These are phyloP conservation scores for Reticulitermes speratus DNA, from an alignment of 1,140 invertebrate species.

Conservation along the genomic window DNA sequence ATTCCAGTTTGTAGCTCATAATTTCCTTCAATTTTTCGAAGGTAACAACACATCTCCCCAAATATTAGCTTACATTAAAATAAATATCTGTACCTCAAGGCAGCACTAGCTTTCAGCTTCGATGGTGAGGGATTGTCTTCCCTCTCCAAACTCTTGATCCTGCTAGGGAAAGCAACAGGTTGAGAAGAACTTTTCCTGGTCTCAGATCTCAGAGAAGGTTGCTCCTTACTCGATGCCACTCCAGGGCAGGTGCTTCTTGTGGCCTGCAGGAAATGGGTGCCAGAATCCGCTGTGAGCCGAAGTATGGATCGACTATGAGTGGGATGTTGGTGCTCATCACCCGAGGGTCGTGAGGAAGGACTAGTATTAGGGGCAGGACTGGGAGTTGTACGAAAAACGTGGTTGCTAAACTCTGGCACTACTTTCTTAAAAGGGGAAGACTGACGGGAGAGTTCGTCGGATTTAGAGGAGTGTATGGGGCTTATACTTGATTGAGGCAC, in stretches of 20 bases:
- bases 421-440: constrained; percentile 33
- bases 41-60: too few relatives aligned
- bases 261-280: constrained; percentile 42
- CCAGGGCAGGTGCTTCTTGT: constrained; percentile 38
- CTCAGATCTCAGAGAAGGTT: not conserved
- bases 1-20: too few relatives aligned
- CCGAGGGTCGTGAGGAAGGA: not conserved
- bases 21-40: too few relatives aligned
- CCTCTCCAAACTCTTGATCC: not conserved
- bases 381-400: too few relatives aligned
- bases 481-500: not conserved
- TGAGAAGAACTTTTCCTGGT: not conserved
- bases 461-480: constrained; percentile 34
- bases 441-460: constrained; percentile 36
- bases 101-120: not conserved
- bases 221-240: not conserved
- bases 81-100: not conserved
- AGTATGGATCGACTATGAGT: constrained; percentile 40
- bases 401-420: too few relatives aligned
- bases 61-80: too few relatives aligned
- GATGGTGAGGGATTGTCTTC: not conserved
- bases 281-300: constrained; percentile 30
- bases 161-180: not conserved
- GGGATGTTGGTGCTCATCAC: constrained; percentile 22
- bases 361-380: not conserved